Evolutionary conservation across 2,888 invertebrate genomes (phyloP), one percentile per base, ranked within the genome.

Genomic region (Eristalis intricaria): DNA sequence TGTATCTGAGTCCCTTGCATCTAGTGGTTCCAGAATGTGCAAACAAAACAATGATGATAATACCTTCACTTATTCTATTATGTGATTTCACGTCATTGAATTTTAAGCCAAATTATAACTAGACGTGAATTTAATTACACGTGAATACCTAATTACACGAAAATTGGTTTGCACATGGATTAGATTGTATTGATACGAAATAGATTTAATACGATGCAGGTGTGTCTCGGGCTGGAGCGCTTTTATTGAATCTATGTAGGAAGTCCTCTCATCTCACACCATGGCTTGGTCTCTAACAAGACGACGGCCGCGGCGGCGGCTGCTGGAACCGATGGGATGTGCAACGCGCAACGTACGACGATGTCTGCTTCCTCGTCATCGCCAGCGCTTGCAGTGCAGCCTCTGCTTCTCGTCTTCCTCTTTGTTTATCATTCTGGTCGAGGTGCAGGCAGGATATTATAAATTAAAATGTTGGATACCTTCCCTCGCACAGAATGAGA

Each of bases 171-270:
- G n/a, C n/a, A n/a, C n/a, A n/a, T n/a, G n/a, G n/a, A n/a, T n/a
- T n/a, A n/a, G n/a, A n/a, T n/a, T n/a, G n/a, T n/a, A n/a, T n/a
- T n/a, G n/a, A n/a, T n/a, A n/a, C n/a, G n/a, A n/a, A n/a, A n/a
- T n/a, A n/a, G n/a, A n/a, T n/a, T n/a, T n/a, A n/a, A n/a, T n/a
- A 80, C 79, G 87, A 76, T 87, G 87, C 87, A 87, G 87, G 87
- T 87, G 87, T 87, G 87, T 69, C 87, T 80, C 78, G 64, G 74
- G 75, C 2, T 68, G 68, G 74, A 56, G 74, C 40, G 69, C 38
- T 69, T 84, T 80, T 79, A 87, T 87, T 87, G 84, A 87, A 87
- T 87, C 84, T 87, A 80, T 87, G 87, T 80, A 87, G 87, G 87
- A 87, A 87, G 87, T 87, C 76, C 87, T 73, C 79, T 78, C 87